Evolutionary conservation across 2,888 invertebrate genomes (phyloP), one percentile per base, ranked within the genome.

Genomic region (Pterostichus madidus): DNA sequence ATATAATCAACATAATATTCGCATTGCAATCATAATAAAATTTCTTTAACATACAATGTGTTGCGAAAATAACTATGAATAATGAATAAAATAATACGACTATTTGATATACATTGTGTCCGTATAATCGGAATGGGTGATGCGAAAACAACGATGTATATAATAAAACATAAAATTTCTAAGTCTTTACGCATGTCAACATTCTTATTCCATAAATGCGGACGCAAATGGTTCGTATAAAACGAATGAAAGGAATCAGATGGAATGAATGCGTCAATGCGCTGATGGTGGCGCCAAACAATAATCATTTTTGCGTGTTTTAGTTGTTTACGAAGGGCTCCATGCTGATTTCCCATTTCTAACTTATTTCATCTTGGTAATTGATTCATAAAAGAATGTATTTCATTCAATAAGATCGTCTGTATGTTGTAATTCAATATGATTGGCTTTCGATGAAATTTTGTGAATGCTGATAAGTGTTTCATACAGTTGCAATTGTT

Each of bases 161-260:
- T 2, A 49, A 49, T 49, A 49, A 49, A 49, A 10, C n/a, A 49
- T 11, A 49, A 49, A 11, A 11, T n/a, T 46, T 8, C 46, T 46
- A 49, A n/a, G n/a, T 10, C 49, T 46, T 10, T 13, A 49, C n/a
- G 75, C 24, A 3, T 52, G 32, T 75, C 52, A 52, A 52, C 32
- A 52, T 49, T 24, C 13, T 75, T 75, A 49, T 75, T 24, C 75
- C 49, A 46, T 49, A 52, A 75, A 52, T 17, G 17, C 31, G 13
- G 31, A 4, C 31, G 52, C 52, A 52, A 75, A 75, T 52, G 75
- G 68, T 35, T 75, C 17, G 52, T n/a, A 49, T 49, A 75, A 73
- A 46, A 46, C n/a, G 75, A 75, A 75, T 75, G 52, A 75, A 75
- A 31, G 75, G 52, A 75, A 75, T 46, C 75, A 75, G 75, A 75